These are phyloP conservation scores for Mustela nigripes DNA, from an alignment of 2,113 vertebrate genomes.

Conservation along the genomic window DNA sequence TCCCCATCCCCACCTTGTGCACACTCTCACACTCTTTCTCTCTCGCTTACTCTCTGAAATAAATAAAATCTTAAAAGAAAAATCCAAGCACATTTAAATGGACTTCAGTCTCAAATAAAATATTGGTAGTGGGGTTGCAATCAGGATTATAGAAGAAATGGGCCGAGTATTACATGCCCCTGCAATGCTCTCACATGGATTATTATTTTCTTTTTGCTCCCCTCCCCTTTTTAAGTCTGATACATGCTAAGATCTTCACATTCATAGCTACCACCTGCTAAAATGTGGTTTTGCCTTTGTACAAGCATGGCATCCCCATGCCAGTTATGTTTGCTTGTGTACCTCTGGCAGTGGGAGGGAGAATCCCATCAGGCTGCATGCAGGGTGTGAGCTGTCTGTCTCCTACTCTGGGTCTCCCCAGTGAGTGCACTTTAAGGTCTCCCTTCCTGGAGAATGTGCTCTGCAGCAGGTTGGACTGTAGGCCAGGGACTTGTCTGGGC, in stretches of 20 bases:
- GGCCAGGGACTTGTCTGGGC: slow-evolving; percentile 77
- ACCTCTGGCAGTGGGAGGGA: neutral
- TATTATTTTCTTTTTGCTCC: neutral
- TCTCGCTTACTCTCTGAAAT: too few species aligned
- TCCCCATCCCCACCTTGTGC: too few species aligned
- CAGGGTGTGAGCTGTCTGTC: neutral
- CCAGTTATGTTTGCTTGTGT: neutral
- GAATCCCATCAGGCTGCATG: neutral
- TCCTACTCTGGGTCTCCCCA: neutral
- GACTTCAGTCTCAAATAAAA: slow-evolving; percentile 17
- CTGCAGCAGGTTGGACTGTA: slow-evolving; percentile 66
- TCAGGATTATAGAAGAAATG: neutral
- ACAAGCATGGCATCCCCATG: neutral
- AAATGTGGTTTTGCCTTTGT: neutral
- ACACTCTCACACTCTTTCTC: neutral
- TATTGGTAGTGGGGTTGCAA: neutral
- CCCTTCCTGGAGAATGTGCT: slow-evolving; percentile 57
- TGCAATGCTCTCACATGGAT: neutral
- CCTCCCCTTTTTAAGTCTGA: neutral
- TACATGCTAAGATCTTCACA: neutral
- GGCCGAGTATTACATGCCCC: neutral
- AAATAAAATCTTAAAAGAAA: neutral
- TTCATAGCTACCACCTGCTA: neutral
- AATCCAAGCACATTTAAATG: neutral
- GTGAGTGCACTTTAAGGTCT: neutral